Evolutionary conservation across 2,888 invertebrate species (phyloP), one percentile per base, ranked within the genome.

Genomic region (Scaptomyza reducta): DNA sequence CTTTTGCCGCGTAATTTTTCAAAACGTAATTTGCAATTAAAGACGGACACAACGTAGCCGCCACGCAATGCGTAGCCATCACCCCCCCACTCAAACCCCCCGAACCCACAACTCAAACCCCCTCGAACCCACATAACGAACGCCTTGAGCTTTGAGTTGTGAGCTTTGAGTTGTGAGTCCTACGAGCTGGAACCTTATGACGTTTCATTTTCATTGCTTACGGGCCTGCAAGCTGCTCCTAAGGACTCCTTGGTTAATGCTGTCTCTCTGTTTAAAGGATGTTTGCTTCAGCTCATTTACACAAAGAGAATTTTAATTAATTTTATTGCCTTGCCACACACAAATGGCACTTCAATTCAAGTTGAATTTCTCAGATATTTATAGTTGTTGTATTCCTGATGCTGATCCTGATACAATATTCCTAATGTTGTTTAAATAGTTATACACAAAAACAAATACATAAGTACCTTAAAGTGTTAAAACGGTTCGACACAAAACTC

Each of bases 21-120:
- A 79, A 89, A 88, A 88, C 85, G 77, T 88, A 87, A 88, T 88
- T 88, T 88, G 88, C 89, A 88, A 88, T 88, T 88, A 89, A 89
- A 89, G 84, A 88, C 77, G 77, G 58, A 77, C 67, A 59, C 54
- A 49, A 47, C 50, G 57, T 22, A 10, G 49, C 40, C 4, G 51
- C 67, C 66, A 64, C 79, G 67, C 55, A 80, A 62, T 56, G 74
- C 83, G 67, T 56, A 57, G 56, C 70, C 59, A 55, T 35, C 40
- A 18, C 38, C 51, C 42, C 47, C 16, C 33, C 10, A 46, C 38
- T 25, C 44, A 31, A 27, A 56, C 18, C 45, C 33, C 59, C n/a
- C n/a, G n/a, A n/a, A n/a, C n/a, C n/a, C n/a, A n/a, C n/a, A n/a
- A n/a, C n/a, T n/a, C n/a, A n/a, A 82, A 53, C 25, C 22, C 22